Evolutionary conservation across 64 coral and sea anemone genomes (phyloP).

Genomic region (Pachyseris speciosa): DNA sequence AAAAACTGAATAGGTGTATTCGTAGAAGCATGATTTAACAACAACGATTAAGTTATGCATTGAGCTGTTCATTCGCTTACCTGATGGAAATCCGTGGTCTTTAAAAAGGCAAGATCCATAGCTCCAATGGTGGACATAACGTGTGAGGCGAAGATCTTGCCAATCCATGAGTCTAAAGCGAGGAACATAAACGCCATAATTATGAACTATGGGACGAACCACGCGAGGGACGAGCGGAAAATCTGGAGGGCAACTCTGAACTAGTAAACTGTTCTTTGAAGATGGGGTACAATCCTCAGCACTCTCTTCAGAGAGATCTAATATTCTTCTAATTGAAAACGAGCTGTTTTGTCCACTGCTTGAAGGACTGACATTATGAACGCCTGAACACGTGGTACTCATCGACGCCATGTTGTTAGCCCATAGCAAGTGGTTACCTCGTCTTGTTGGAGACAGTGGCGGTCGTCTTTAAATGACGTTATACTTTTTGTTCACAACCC

Average conservation of each 20-base stretch:
- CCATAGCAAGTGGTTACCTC: background rate
- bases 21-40: background rate
- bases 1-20: background rate
- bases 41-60: background rate
- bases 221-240: background rate
- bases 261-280: background rate
- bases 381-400: background rate
- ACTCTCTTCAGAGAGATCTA: slow-evolving; percentile 1
- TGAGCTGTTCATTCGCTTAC: background rate
- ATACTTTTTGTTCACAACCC: background rate
- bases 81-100: background rate
- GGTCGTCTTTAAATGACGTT: background rate
- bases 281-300: background rate
- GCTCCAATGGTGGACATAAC: background rate
- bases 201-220: background rate
- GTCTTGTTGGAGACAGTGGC: background rate
- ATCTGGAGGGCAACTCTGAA: background rate
- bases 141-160: background rate
- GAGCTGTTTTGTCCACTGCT: background rate
- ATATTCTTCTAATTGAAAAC: slow-evolving; percentile 22
- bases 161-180: background rate
- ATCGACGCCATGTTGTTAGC: slow-evolving; percentile 11
- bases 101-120: background rate
- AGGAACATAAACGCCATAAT: background rate
- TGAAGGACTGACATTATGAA: background rate